Evolutionary conservation across 2,113 vertebrate species (phyloP).

Genomic region (Patagioenas fasciata): DNA sequence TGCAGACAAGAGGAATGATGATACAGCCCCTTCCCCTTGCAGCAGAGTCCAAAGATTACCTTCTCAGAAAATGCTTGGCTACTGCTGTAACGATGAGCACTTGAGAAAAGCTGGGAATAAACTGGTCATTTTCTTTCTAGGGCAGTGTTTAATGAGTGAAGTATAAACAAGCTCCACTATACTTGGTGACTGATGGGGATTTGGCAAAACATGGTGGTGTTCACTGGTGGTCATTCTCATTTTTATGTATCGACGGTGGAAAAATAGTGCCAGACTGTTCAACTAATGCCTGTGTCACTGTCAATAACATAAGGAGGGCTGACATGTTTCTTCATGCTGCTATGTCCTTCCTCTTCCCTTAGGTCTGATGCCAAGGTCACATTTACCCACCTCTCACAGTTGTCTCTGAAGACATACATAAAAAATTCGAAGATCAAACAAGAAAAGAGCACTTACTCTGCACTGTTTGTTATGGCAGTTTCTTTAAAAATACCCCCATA

Average conservation of each 20-base stretch:
- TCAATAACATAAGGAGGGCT: background rate
- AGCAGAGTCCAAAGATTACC: accelerated
- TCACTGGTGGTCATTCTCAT: background rate
- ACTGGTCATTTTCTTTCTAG: background rate
- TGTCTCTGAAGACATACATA: background rate
- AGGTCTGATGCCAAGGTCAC: background rate
- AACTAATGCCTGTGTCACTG: background rate
- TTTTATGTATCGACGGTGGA: background rate
- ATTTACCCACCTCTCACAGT: background rate
- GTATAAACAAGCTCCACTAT: background rate
- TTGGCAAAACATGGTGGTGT: background rate
- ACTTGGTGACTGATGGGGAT: background rate
- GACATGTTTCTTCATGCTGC: background rate
- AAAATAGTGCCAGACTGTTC: background rate
- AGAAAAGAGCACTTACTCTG: background rate
- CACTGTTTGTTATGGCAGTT: background rate
- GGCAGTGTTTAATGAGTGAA: background rate
- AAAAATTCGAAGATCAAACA: background rate
- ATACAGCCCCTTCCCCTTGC: background rate
- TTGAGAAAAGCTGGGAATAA: background rate
- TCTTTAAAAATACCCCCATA: background rate
- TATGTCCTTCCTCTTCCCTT: background rate
- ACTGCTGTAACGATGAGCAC: background rate
- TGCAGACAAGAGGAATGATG: background rate
- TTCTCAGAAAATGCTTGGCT: background rate